Base-by-base conservation (phyloP, 2,888 invertebrate genomes). In the Pimpla rufipes region DNA sequence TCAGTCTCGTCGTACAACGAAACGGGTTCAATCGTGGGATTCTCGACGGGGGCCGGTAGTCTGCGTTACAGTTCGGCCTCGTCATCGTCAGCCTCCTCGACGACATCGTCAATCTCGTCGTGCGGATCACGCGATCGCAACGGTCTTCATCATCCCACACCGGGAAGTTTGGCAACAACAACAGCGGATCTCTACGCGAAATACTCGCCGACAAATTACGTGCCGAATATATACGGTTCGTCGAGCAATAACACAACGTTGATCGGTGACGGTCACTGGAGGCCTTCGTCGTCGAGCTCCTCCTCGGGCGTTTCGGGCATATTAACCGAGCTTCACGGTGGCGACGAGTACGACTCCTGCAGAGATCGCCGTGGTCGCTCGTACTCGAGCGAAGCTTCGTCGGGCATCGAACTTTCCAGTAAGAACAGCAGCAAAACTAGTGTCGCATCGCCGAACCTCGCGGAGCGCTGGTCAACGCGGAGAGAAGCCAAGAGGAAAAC, bases 131-230 rank as follows among this genome's bases (percentile, higher is more conserved):
- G 88, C 66, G 90, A 90, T 10, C 88, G 89, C 8, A 79, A 64
- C 13, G 73, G 47, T 10, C 64, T 47, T 67, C 79, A 52, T 55
- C 71, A 67, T 37, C 84, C 85, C 37, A 73, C 71, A 29, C 52
- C 84, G 8, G 82, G 81, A 5, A 82, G 80, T 79, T 76, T 93
- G 18, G 89, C 92, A 23, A 93, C 93, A 45, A 93, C 93, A 1
- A 93, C 94, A 0, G 95, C 96, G 42, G 96, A 97, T 85, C 93
- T 97, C 84, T 95, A 96, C 90, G 96, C 96, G 89, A 97, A 96
- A 93, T 97, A 97, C 91, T 97, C 97, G 50, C 96, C 97, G 67
- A 95, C 96, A 52, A 95, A 96, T 91, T 97, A 97, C 93, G 95
- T 96, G 90, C 96, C 97, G 83, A 88, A 94, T 52, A 94, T 94